Evolutionary conservation across 2,113 vertebrate species (phyloP), one percentile per base, ranked within the genome.

Genomic region (Ancistrus triradiatus): DNA sequence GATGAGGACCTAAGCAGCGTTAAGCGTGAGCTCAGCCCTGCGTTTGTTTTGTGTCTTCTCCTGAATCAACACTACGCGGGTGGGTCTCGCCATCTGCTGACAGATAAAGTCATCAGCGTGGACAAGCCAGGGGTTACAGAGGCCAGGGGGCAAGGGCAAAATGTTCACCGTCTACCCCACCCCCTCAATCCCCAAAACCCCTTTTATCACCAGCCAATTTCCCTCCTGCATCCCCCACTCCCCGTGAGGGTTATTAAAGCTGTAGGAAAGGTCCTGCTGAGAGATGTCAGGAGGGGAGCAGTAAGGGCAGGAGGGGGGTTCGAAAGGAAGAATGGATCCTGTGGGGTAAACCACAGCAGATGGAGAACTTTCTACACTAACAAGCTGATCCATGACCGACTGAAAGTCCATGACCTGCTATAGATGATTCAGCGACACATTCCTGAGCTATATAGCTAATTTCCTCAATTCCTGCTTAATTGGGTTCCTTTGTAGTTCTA

Each of bases 41-140:
- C 60, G 79, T 75, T 84, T 83, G 74, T 83, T 81, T 81, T 73
- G 61, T 60, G 59, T 82, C 77, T 78, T 70, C 42, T 71, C 72
- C 79, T 78, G 72, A 80, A 60, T 85, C 81, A 83, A 79, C 81
- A 82, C 73, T 73, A 70, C 71, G 69, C 62, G 56, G 53, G 66
- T 71, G 72, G 77, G 77, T 80, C 69, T 48, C 47, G 37, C 75
- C 83, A 74, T 80, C 76, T 82, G 80, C 77, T 83, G 82, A 84
- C 80, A 83, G 76, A 76, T 81, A 63, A 53, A 78, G 72, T 85
- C 82, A 81, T 69, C 76, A 48, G 35, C 7, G 59, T 40, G 72
- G 59, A 77, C 55, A 61, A 59, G 70, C 53, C 55, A 58, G 17
- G 71, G 75, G 80, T 81, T 70, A 76, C 43, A 27, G 70, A 19